phyloP scores from a whole-genome alignment of 1,140 invertebrate species.

The Contarinia nasturtii region DNA sequence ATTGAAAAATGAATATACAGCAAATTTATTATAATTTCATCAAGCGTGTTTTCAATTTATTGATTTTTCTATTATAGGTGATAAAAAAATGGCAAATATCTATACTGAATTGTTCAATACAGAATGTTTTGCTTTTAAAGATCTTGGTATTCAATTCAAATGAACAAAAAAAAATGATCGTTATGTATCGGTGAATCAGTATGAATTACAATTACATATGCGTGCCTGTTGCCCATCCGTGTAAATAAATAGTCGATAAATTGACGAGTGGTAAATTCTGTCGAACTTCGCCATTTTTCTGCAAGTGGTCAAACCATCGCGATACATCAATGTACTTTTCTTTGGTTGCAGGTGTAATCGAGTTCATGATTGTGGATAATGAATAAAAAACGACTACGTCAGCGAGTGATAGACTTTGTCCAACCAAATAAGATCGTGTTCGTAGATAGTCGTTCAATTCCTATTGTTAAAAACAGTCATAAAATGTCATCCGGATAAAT shows the following conservation, averaged over 20 bases:
- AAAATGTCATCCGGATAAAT: constrained; percentile 19
- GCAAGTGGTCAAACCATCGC: constrained; percentile 45
- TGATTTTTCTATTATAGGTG: too few relatives aligned
- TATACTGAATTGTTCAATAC: too few relatives aligned
- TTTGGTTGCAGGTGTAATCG: constrained; percentile 32
- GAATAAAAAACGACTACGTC: constrained; percentile 36
- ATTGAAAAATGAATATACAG: too few relatives aligned
- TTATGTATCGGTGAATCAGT: too few relatives aligned
- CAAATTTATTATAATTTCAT: too few relatives aligned
- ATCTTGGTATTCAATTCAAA: too few relatives aligned
- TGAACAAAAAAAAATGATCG: too few relatives aligned
- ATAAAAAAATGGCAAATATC: too few relatives aligned
- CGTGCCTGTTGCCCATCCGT: constrained; percentile 24
- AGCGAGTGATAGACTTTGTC: constrained; percentile 32
- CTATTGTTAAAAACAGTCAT: constrained; percentile 15
- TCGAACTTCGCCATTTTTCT: constrained; percentile 33
- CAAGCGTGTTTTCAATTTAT: too few relatives aligned
- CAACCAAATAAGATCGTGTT: constrained; percentile 32
- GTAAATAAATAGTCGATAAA: constrained; percentile 31
- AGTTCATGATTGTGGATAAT: constrained; percentile 30
- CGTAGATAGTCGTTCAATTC: constrained; percentile 31
- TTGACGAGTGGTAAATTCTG: constrained; percentile 33
- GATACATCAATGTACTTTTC: constrained; percentile 39
- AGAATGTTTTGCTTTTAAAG: too few relatives aligned
- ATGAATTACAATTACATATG: constrained; percentile 10